Base-by-base conservation (phyloP, 1,140 invertebrate species). In the Drosophila kohkoa region DNA sequence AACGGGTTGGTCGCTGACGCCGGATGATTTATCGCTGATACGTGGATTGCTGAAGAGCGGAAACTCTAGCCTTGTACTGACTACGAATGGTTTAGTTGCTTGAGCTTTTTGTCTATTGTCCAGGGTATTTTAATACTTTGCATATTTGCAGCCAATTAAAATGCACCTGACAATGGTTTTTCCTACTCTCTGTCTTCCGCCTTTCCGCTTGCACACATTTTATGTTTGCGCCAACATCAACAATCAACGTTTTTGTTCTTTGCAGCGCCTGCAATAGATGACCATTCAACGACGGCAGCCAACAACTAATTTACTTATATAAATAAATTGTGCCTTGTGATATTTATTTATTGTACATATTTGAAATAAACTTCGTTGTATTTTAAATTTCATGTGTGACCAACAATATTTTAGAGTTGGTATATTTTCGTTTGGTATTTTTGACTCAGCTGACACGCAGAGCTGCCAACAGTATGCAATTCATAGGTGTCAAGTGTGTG, bases 11-110 rank as follows among this genome's bases (percentile, higher is more conserved):
- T 93, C 94, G 43, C 92, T 95, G 38, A 94, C 93, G 0, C 94
- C 94, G 2, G 94, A 95, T 73, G 95, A 95, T 67, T 93, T 95
- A 82, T 94, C 95, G 82, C 82, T 95, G 3, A 93, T 95, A 77
- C 93, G 94, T 65, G 93, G 94, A 10, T 93, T 95, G 35, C 93
- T 95, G 5, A 94, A 94, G n/a, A 95, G 94, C 70, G 94, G 94
- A 32, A 95, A 95, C 70, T 94, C 94, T 6, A 94, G 94, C 72
- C 88, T 95, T 64, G 92, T 94, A 67, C 90, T 95, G 63, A 94
- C 93, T 55, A 93, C 94, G 11, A 93, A 94, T 38, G 93, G 93
- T 71, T 93, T 94, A 83, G 93, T 93, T 73, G 93, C 87, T 81
- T 92, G 72, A 91, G 64, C 81, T 69, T 60, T 75, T 54, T 48